Evolutionary conservation across 1,140 invertebrate genomes (phyloP).

Genomic region (Polypedilum pembai): DNA sequence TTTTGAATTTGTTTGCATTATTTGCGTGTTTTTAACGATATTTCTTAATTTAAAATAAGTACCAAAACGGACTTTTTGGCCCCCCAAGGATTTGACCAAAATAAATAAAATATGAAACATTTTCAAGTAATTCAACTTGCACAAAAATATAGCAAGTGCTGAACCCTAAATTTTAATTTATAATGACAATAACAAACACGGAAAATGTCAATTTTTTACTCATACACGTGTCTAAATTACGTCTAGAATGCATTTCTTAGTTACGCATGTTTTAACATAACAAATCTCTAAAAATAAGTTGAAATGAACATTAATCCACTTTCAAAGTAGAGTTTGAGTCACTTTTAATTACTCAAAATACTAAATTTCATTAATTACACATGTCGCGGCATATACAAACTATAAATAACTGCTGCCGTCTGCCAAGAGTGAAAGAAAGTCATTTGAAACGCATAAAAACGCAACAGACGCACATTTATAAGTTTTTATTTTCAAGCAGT

Average conservation of each 20-base stretch:
- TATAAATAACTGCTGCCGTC: not conserved
- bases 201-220: not conserved
- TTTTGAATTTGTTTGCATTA: too few relatives aligned
- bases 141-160: too few relatives aligned
- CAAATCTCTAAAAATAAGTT: not conserved
- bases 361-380: constrained; percentile 19
- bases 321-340: not conserved
- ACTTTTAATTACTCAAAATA: constrained; percentile 19
- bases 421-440: not conserved
- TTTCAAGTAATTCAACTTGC: too few relatives aligned
- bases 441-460: constrained; percentile 18
- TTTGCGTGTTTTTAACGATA: too few relatives aligned
- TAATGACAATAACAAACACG: too few relatives aligned
- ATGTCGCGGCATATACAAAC: not conserved
- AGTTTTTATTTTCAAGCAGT: not conserved
- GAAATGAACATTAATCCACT: not conserved
- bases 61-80: too few relatives aligned
- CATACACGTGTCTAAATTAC: not conserved
- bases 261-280: not conserved
- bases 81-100: too few relatives aligned
- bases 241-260: not conserved
- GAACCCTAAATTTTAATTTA: too few relatives aligned
- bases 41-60: too few relatives aligned
- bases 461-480: not conserved
- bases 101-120: too few relatives aligned